These are phyloP conservation scores for Sthenelais limicola DNA, from an alignment of 2,888 invertebrate genomes.

Conservation along the genomic window DNA sequence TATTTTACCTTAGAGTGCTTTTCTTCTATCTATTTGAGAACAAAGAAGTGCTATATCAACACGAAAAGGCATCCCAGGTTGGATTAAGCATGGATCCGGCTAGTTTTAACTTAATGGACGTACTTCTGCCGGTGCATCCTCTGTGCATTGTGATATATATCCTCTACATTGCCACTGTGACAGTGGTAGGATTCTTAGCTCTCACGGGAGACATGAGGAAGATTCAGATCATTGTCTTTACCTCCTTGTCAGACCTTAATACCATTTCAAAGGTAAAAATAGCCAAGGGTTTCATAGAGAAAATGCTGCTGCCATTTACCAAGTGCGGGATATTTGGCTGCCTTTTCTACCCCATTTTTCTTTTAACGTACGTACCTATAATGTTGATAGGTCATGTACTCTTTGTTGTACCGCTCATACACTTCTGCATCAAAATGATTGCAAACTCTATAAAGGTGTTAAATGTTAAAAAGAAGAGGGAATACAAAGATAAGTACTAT, in stretches of 20 bases:
- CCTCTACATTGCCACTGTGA: constrained; percentile 60
- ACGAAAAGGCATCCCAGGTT: constrained; percentile 42
- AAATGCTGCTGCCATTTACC: constrained; percentile 65
- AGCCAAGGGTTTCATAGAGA: constrained; percentile 60
- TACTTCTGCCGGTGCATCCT: constrained; percentile 63
- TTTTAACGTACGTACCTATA: constrained; percentile 57
- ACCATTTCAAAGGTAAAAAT: constrained; percentile 62
- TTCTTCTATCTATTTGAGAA: constrained; percentile 67
- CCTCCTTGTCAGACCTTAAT: constrained; percentile 64
- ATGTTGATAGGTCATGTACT: constrained; percentile 58
- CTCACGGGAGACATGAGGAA: constrained; percentile 49
- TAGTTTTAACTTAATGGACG: constrained; percentile 63
- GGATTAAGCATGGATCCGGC: constrained; percentile 50
- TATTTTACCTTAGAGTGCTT: constrained; percentile 64
- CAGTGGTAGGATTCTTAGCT: constrained; percentile 59
- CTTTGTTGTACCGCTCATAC: constrained; percentile 66
- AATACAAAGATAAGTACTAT: too few relatives aligned
- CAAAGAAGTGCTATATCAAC: constrained; percentile 58
- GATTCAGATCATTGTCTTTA: constrained; percentile 60
- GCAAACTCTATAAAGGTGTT: too few relatives aligned
- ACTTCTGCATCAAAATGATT: neutral
- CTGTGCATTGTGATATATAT: constrained; percentile 64
- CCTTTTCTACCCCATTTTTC: constrained; percentile 60
- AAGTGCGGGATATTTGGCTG: constrained; percentile 64
- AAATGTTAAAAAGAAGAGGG: too few relatives aligned